Percentiles rank a stretch among this genome's conserved stretches.
phyloP scores from a whole-genome alignment of 1,140 invertebrate genomes.

The Aphidius gifuensis region DNA sequence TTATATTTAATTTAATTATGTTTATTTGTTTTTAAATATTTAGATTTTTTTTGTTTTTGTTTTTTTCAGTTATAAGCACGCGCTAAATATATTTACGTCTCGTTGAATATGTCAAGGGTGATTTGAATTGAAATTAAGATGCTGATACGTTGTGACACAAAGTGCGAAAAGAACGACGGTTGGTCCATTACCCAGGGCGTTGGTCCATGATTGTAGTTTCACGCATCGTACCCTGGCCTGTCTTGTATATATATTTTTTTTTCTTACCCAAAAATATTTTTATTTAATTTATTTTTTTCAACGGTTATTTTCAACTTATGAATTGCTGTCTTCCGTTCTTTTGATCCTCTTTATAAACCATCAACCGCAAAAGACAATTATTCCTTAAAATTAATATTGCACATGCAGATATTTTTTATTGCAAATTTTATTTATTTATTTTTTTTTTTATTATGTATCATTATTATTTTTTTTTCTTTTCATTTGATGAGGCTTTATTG shows the following conservation, averaged over 20 bases:
- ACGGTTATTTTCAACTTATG: neutral
- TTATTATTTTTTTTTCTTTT: no score
- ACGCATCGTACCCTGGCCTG: slow-evolving; percentile 14
- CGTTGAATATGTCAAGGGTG: slow-evolving; percentile 42
- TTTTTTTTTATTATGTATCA: neutral
- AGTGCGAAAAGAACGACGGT: slow-evolving; percentile 24
- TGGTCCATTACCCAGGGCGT: slow-evolving; percentile 25
- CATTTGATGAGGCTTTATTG: no score
- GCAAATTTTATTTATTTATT: neutral
- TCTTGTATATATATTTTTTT: neutral
- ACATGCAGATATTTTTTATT: neutral
- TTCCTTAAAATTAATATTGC: neutral
- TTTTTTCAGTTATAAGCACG: slow-evolving; percentile 27
- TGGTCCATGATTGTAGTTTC: slow-evolving; percentile 16
- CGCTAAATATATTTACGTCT: slow-evolving; percentile 41
- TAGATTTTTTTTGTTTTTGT: neutral
- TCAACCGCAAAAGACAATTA: slow-evolving; percentile 1
- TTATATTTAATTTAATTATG: no score
- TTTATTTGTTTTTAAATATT: slow-evolving; percentile 35
- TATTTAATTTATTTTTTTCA: neutral
- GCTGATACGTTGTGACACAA: slow-evolving; percentile 12
- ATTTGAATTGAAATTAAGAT: slow-evolving; percentile 9
- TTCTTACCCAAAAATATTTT: neutral
- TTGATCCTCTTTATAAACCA: slow-evolving; percentile 3
- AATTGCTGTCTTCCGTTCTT: slow-evolving; percentile 11